Evolutionary conservation across 1,140 invertebrate species (phyloP), one percentile per base, ranked within the genome.

Genomic region (Mercenaria mercenaria): DNA sequence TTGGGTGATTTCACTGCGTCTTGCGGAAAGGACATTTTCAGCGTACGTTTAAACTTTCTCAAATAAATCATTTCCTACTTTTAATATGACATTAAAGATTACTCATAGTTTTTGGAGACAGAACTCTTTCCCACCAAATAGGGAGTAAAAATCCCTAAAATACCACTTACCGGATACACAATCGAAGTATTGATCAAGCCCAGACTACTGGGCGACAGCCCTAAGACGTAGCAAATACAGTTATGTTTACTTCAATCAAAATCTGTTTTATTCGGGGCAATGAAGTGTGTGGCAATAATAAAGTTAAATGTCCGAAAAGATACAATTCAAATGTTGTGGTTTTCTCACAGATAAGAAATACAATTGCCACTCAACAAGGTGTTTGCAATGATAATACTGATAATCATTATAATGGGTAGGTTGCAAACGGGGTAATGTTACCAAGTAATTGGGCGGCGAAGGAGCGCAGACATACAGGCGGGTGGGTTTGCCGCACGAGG

Each of bases 251-350:
- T 79, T 79, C 76, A 56, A 79, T 79, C 76, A 79, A 79, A 79
- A 52, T 8, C 18, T 52, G 23, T 56, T 56, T 79, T 34, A 79
- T 37, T 79, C 43, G n/a, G 26, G 11, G 37, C 64, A 85, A 85
- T 85, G 13, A 56, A 52, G 61, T 76, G 41, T 56, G 34, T 56
- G 69, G 76, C 83, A 52, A 85, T 74, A 85, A 74, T 39, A 39
- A 76, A 85, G 41, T 85, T 56, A 74, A 74, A 76, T 34, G 64
- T 34, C 69, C 47, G 32, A 72, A 85, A 72, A 56, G 83, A 85
- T 72, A 85, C 83, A 74, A 85, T 85, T 74, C 41, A 74, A 56
- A 56, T 20, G 13, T 76, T 74, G 67, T 43, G 83, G 67, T 85
- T 85, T 85, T 85, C 83, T 50, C 43, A 83, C 80, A 69, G 59